Conservation (phyloP, 2,888 invertebrate species). For the Stramonita haemastoma region DNA sequence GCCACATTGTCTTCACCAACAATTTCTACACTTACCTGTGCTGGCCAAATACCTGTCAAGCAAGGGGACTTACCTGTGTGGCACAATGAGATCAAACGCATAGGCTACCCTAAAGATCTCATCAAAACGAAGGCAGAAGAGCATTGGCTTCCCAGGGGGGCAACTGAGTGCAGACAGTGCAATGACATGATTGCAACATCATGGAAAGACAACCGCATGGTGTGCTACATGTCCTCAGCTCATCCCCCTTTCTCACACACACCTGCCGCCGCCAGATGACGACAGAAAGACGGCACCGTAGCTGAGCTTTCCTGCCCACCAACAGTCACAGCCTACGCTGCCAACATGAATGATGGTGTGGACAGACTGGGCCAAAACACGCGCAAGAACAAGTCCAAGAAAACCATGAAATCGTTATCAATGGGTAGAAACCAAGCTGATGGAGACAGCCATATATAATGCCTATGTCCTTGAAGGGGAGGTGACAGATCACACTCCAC, state of each 20-base stretch:
- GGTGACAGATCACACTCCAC: conserved; percentile 53
- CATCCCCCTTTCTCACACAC: background rate
- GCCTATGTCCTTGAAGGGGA: conserved; percentile 57
- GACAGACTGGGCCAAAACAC: too few species aligned
- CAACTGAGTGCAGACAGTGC: background rate
- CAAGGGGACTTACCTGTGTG: too few species aligned
- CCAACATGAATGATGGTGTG: too few species aligned
- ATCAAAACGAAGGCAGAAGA: background rate
- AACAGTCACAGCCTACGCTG: too few species aligned
- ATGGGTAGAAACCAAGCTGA: conserved; percentile 49
- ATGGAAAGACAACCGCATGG: conserved; percentile 13
- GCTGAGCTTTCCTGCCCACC: too few species aligned
- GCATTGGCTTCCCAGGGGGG: background rate
- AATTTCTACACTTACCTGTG: conserved; percentile 16
- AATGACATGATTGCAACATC: too few species aligned
- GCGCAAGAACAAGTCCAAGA: too few species aligned
- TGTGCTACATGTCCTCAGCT: conserved; percentile 10
- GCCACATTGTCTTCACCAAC: conserved; percentile 17
- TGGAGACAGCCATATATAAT: conserved; percentile 57
- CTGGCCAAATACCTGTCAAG: conserved; percentile 14
- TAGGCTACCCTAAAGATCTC: background rate
- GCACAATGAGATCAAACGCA: background rate
- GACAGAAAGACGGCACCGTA: too few species aligned
- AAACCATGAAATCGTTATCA: too few species aligned
- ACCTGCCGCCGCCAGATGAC: too few species aligned